These are phyloP conservation scores for Batillaria attramentaria DNA, from an alignment of 1,140 invertebrate genomes.

Conservation along the genomic window DNA sequence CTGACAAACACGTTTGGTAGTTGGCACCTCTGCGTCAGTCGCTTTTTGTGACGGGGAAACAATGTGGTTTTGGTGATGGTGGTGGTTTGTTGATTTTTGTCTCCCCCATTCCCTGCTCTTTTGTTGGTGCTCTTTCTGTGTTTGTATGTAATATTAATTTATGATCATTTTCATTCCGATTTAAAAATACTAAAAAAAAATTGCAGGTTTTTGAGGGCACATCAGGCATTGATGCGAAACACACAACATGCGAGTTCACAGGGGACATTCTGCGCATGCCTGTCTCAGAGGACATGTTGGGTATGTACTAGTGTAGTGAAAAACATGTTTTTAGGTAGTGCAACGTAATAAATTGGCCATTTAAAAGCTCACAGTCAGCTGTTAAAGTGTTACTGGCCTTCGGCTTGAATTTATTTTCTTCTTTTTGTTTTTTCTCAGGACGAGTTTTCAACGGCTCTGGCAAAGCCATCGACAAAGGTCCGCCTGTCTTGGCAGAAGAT, in stretches of 20 bases:
- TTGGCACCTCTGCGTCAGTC: no score
- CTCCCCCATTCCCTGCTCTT: no score
- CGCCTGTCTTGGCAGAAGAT: slow-evolving; percentile 96
- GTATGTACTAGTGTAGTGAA: no score
- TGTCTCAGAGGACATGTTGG: slow-evolving; percentile 98
- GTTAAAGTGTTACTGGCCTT: background rate
- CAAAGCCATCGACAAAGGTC: slow-evolving; percentile 98
- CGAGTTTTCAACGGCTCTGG: slow-evolving; percentile 98
- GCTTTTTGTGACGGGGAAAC: no score
- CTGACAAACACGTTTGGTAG: no score
- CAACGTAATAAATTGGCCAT: no score
- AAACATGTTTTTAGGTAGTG: no score
- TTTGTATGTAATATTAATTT: background rate
- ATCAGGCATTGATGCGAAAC: slow-evolving; percentile 97
- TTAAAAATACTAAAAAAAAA: no score
- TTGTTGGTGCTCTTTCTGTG: background rate
- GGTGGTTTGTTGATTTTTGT: no score
- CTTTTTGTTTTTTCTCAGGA: slow-evolving; percentile 54
- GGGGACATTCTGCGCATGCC: slow-evolving; percentile 97
- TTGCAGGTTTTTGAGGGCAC: slow-evolving; percentile 96
- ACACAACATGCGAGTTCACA: slow-evolving; percentile 98
- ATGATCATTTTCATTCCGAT: slow-evolving; percentile 10
- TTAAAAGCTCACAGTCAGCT: no score
- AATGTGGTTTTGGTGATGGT: no score
- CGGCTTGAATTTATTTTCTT: background rate